Conservation (phyloP, 2,113 vertebrate genomes). For the Falcunculus frontatus region DNA sequence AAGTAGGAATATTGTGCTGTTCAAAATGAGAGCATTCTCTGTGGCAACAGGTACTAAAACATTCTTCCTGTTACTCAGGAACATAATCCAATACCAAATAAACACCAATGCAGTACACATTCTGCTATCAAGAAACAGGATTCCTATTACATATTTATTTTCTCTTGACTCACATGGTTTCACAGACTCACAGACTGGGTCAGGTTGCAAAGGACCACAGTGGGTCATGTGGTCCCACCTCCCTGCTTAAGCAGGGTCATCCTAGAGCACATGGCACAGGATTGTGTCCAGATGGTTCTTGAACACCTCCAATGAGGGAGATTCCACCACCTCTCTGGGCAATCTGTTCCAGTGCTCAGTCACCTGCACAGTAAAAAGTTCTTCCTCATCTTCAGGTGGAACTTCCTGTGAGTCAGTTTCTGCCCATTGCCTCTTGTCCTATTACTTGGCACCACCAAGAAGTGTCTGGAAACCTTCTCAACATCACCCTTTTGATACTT, state of each 20-base stretch:
- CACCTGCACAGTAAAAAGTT: neutral
- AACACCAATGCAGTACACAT: neutral
- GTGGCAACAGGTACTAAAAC: slow-evolving; percentile 1
- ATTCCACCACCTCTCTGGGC: neutral
- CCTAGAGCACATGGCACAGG: neutral
- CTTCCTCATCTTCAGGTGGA: neutral
- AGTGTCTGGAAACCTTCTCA: neutral
- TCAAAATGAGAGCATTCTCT: neutral
- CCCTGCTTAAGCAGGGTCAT: neutral
- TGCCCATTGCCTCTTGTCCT: neutral
- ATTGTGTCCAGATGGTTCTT: neutral
- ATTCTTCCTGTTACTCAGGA: neutral
- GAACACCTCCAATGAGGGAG: neutral
- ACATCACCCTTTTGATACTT: neutral
- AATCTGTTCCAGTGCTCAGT: neutral
- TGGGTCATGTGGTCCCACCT: neutral
- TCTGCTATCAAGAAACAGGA: neutral
- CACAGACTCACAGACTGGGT: neutral
- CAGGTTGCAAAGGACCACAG: neutral
- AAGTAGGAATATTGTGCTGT: neutral
- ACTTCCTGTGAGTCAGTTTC: neutral
- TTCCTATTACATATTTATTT: neutral
- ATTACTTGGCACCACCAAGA: neutral
- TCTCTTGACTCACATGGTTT: neutral
- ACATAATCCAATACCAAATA: neutral